Evolutionary conservation across 1,140 invertebrate genomes (phyloP).

Genomic region (Drosophila prosaltans): DNA sequence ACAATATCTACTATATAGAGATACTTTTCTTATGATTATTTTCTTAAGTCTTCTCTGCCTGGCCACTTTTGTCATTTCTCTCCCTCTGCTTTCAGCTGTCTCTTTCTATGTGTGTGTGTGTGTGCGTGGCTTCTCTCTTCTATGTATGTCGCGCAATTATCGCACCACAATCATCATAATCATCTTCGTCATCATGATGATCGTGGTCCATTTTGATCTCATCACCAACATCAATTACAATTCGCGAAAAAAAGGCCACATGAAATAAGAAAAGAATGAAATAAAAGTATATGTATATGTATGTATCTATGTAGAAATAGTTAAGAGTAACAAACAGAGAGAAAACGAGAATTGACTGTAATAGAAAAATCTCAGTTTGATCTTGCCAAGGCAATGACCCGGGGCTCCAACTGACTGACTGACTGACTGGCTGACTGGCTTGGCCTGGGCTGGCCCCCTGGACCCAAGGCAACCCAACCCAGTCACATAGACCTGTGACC

Average conservation of each 20-base stretch:
- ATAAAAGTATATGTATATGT: neutral
- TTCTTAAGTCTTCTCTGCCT: neutral
- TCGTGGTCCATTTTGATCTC: constrained; percentile 77
- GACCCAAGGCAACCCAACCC: neutral
- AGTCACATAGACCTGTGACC: constrained; percentile 5
- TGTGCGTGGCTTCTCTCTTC: constrained; percentile 37
- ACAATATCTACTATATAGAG: neutral
- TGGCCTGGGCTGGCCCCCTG: no score
- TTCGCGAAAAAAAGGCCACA: constrained; percentile 30
- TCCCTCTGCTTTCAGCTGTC: constrained; percentile 5
- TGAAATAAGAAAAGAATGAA: constrained; percentile 8
- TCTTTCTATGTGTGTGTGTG: constrained; percentile 8
- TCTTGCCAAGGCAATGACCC: constrained; percentile 11
- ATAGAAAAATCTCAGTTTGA: constrained; percentile 17
- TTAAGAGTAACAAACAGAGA: neutral
- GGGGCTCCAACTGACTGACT: neutral
- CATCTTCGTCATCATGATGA: constrained; percentile 40
- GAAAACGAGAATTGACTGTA: neutral
- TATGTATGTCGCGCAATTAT: constrained; percentile 71
- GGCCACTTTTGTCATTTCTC: constrained; percentile 1
- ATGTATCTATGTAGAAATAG: no score
- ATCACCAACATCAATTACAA: constrained; percentile 71
- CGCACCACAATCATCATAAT: constrained; percentile 26
- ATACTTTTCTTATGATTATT: constrained; percentile 11
- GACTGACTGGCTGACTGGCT: neutral